A percentile compares a stretch with the other conserved stretches of the same genome.
Evolutionary conservation across 2,797 vertebrate species (phyloP).

Genomic region (Galaxias olidus): DNA sequence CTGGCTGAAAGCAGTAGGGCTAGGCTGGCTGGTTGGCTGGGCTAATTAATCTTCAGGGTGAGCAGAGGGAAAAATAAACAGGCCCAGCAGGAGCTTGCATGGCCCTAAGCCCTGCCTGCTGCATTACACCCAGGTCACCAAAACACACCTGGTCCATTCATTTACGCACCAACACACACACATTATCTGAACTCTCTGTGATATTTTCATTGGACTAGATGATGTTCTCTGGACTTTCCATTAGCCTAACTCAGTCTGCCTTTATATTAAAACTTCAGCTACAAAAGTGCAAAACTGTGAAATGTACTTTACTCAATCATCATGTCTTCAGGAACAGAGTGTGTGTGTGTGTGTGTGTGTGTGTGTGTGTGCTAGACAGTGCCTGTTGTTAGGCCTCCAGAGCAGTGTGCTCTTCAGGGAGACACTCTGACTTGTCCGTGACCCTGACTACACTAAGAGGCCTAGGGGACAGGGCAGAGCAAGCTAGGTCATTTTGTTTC

Average conservation of each 20-base stretch:
- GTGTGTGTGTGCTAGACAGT: background rate
- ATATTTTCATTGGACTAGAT: constrained; percentile 1
- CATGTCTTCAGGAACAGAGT: background rate
- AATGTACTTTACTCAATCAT: too few relatives aligned
- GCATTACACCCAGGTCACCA: constrained; percentile 7
- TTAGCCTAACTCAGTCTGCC: too few relatives aligned
- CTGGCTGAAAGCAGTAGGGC: background rate
- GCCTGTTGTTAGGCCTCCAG: background rate
- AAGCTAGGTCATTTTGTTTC: background rate
- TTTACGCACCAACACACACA: background rate
- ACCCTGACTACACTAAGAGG: constrained; percentile 28
- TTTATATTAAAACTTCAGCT: too few relatives aligned
- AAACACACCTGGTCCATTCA: constrained; percentile 1
- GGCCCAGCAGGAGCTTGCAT: background rate
- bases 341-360: constrained; percentile 2
- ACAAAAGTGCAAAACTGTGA: too few relatives aligned
- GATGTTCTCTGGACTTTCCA: background rate
- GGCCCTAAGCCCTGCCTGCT: background rate
- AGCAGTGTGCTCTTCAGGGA: constrained; percentile 6
- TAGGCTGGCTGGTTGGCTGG: background rate
- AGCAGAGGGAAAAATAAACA: background rate
- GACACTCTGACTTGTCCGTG: constrained; percentile 14
- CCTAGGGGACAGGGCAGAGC: constrained; percentile 11
- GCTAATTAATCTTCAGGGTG: constrained; percentile 10
- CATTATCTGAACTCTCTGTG: background rate